Percentiles rank a stretch among this genome's conserved stretches.
Evolutionary conservation across 2,797 vertebrate species (phyloP).

Genomic region (Ciconia nigra): DNA sequence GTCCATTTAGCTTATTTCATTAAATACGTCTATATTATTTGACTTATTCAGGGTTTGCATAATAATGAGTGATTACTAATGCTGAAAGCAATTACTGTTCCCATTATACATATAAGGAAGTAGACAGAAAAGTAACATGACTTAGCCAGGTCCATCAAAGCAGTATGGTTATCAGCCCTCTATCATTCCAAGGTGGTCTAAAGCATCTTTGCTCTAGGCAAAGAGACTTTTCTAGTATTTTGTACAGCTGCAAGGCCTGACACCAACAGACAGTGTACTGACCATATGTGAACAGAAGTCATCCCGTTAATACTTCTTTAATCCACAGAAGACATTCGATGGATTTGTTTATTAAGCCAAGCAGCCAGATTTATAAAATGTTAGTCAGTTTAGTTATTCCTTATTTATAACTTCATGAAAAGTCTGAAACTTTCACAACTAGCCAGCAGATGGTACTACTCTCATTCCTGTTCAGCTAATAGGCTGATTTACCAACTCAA

Average conservation of each 20-base stretch:
- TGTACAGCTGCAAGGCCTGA: not conserved
- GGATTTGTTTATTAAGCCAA: not conserved
- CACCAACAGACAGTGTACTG: not conserved
- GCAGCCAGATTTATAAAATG: not conserved
- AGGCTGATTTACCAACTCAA: not conserved
- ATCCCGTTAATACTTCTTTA: not conserved
- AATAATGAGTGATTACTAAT: not conserved
- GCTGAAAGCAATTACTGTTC: not conserved
- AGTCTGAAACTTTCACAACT: not conserved
- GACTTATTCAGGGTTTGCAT: not conserved
- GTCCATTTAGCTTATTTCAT: not conserved
- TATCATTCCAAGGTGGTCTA: not conserved
- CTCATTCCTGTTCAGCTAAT: not conserved
- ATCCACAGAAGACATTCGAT: not conserved
- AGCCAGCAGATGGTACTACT: constrained; percentile 39
- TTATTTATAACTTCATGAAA: not conserved
- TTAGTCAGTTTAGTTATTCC: not conserved
- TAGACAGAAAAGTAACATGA: not conserved
- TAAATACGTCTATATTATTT: not conserved
- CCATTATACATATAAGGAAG: not conserved
- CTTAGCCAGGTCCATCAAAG: not conserved
- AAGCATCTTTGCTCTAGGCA: not conserved
- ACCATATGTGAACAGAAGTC: not conserved
- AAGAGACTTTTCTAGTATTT: not conserved
- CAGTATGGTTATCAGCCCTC: not conserved